These are phyloP conservation scores for Polydrusus cervinus DNA, from an alignment of 2,888 invertebrate species.

Conservation along the genomic window DNA sequence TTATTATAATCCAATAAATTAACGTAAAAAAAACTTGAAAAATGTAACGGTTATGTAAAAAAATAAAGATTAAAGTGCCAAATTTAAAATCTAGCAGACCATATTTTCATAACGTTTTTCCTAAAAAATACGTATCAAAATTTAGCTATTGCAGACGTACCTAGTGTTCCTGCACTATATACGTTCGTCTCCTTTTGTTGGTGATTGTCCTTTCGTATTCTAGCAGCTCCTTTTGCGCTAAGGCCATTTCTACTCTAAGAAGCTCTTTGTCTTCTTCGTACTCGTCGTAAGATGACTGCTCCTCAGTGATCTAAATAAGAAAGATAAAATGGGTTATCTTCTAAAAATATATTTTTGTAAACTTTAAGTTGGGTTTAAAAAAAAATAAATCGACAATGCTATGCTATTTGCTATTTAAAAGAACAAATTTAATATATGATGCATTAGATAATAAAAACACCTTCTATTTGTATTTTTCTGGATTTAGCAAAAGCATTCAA, in stretches of 20 bases:
- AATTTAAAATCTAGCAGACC: background rate
- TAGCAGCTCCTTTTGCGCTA: slow-evolving; percentile 69
- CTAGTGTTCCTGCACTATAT: slow-evolving; percentile 62
- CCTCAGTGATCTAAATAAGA: slow-evolving; percentile 75
- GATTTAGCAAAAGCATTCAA: too few species aligned
- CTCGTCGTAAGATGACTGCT: slow-evolving; percentile 80
- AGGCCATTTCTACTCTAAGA: slow-evolving; percentile 69
- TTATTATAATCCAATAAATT: too few species aligned
- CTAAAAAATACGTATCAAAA: slow-evolving; percentile 13
- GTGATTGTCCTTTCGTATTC: slow-evolving; percentile 67
- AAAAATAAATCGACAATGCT: too few species aligned
- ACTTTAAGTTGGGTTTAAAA: too few species aligned
- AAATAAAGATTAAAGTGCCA: background rate
- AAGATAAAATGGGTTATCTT: background rate
- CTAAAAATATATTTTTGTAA: too few species aligned
- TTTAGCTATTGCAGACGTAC: slow-evolving; percentile 9
- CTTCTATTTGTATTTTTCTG: too few species aligned
- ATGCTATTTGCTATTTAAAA: too few species aligned
- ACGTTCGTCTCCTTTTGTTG: slow-evolving; percentile 65
- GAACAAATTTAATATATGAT: too few species aligned
- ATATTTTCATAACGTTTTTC: background rate
- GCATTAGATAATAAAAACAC: too few species aligned
- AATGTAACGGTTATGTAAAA: too few species aligned
- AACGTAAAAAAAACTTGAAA: too few species aligned
- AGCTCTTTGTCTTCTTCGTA: slow-evolving; percentile 78